phyloP scores from a whole-genome alignment of 2,113 vertebrate species.

The Vombatus ursinus region DNA sequence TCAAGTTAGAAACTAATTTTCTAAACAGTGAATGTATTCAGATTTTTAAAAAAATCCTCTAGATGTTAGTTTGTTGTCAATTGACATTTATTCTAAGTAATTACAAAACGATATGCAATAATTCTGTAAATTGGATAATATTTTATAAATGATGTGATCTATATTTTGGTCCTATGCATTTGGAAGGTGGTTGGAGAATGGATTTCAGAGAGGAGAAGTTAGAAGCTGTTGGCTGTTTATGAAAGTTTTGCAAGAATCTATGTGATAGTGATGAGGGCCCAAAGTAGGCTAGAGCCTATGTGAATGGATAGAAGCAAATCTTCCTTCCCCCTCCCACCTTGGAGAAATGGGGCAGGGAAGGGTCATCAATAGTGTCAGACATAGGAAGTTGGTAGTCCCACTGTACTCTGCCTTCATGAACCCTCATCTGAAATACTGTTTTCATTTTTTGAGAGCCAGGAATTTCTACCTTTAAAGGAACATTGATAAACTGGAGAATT shows the following conservation, averaged over 20 bases:
- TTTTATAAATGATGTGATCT: neutral
- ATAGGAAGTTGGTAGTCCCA: neutral
- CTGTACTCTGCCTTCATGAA: neutral
- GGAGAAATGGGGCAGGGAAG: neutral
- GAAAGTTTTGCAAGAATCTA: neutral
- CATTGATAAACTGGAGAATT: neutral
- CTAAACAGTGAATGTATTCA: neutral
- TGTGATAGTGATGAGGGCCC: neutral
- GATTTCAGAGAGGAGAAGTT: neutral
- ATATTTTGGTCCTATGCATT: neutral
- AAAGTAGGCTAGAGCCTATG: neutral
- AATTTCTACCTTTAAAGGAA: neutral
- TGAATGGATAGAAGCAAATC: neutral
- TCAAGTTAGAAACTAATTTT: slow-evolving; percentile 52
- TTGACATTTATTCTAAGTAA: slow-evolving; percentile 6
- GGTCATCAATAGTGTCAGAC: neutral
- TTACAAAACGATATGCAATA: neutral
- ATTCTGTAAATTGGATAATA: neutral
- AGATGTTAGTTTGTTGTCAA: slow-evolving; percentile 8
- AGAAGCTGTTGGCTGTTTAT: neutral
- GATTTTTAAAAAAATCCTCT: slow-evolving; percentile 11
- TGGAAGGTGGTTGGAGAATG: neutral
- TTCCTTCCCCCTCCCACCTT: neutral
- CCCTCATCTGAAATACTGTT: neutral
- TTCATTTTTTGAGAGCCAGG: neutral